These are phyloP conservation scores for Anaspis maculata DNA, from an alignment of 2,888 invertebrate species.

Conservation along the genomic window DNA sequence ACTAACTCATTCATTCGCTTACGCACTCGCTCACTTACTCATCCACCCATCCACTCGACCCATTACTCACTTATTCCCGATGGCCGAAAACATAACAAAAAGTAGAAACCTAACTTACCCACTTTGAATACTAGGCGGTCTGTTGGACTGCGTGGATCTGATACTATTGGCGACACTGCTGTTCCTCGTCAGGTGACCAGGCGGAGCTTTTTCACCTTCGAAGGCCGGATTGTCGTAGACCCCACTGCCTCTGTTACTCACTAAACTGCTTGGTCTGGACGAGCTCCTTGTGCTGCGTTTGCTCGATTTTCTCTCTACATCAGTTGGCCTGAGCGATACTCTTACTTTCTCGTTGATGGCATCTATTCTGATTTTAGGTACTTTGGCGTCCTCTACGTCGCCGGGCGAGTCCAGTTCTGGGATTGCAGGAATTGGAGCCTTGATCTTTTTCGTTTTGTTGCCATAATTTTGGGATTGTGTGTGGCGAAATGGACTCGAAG, in stretches of 20 bases:
- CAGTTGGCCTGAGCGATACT: too few species aligned
- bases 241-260: background rate
- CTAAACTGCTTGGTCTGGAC: background rate
- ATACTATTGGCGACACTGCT: slow-evolving; percentile 2
- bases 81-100: background rate
- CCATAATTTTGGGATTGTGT: slow-evolving; percentile 2
- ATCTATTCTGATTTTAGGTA: background rate
- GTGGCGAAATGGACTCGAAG: slow-evolving; percentile 1
- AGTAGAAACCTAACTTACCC: background rate
- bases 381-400: background rate
- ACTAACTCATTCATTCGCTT: too few species aligned
- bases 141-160: background rate
- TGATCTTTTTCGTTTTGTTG: background rate
- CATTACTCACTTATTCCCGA: too few species aligned
- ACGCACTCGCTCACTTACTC: too few species aligned
- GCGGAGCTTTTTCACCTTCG: background rate
- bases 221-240: background rate
- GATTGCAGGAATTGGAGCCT: background rate
- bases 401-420: background rate
- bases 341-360: background rate
- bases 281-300: too few species aligned
- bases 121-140: slow-evolving; percentile 1
- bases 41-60: too few species aligned
- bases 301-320: background rate
- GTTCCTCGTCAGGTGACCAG: background rate